phyloP scores from a whole-genome alignment of 1,140 invertebrate species.

The Brachionus calyciflorus region DNA sequence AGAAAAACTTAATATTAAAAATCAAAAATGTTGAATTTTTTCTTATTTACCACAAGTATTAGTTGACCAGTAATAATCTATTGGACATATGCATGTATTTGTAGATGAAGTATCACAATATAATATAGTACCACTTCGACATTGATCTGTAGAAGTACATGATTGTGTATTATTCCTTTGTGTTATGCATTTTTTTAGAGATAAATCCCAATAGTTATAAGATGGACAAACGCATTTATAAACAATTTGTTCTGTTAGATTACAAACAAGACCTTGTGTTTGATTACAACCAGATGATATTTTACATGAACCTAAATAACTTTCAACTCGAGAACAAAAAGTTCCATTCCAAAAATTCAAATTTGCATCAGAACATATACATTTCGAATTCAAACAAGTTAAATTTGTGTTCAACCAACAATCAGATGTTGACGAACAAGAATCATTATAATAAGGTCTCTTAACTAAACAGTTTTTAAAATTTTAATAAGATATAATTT shows the following conservation, averaged over 20 bases:
- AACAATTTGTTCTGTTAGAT: not conserved
- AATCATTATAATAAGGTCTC: not conserved
- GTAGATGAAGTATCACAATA: not conserved
- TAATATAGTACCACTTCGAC: not conserved
- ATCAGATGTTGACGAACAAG: not conserved
- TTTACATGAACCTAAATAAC: not conserved
- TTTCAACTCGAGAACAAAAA: conserved; percentile 27
- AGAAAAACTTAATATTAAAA: not conserved
- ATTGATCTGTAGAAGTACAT: not conserved
- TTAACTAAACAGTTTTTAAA: not conserved
- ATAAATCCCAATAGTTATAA: conserved; percentile 14
- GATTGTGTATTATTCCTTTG: not conserved
- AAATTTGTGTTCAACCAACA: conserved; percentile 3
- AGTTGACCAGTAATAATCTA: conserved; percentile 21
- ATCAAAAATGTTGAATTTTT: not conserved
- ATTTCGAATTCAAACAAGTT: conserved; percentile 4
- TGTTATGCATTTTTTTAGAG: not conserved
- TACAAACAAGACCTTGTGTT: conserved; percentile 26
- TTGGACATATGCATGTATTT: not conserved
- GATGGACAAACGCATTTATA: conserved; percentile 18
- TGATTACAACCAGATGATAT: conserved; percentile 8
- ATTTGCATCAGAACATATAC: conserved; percentile 14
- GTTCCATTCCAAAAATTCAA: conserved; percentile 28
- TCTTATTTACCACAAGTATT: not conserved
- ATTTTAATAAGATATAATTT: not conserved